A percentile compares a stretch with the other conserved stretches of the same genome.
These are phyloP conservation scores for Megaceryle maxima DNA, from an alignment of 2,113 vertebrate genomes.

Conservation along the genomic window DNA sequence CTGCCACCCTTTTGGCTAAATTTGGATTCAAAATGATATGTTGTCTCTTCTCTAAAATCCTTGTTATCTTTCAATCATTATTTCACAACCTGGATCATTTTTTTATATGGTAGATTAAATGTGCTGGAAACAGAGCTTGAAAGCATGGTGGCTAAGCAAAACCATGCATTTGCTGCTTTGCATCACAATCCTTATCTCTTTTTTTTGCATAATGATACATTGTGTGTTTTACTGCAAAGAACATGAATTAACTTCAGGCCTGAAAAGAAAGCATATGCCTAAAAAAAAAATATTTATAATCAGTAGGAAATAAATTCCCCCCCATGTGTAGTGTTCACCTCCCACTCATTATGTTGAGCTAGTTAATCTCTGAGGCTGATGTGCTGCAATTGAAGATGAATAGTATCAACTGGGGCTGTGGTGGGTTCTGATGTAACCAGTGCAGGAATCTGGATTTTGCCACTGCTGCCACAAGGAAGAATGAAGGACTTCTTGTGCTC, in stretches of 20 bases:
- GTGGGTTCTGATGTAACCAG: background rate
- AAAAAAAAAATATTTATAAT: background rate
- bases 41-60: background rate
- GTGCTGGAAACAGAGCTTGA: background rate
- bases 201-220: background rate
- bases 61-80: constrained; percentile 21
- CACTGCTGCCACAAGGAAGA: background rate
- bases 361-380: background rate
- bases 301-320: background rate
- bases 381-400: background rate
- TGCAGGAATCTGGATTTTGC: background rate
- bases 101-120: constrained; percentile 5
- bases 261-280: background rate
- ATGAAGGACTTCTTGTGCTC: background rate
- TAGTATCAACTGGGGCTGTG: background rate
- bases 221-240: background rate
- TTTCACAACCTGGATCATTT: background rate
- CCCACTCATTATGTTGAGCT: background rate
- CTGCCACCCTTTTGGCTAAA: background rate
- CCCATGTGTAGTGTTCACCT: background rate
- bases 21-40: constrained; percentile 44
- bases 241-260: fast-evolving
- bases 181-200: background rate
- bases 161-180: background rate
- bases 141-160: constrained; percentile 7